Conservation (phyloP, 2,113 vertebrate genomes). For the Sclerurus mexicanus region DNA sequence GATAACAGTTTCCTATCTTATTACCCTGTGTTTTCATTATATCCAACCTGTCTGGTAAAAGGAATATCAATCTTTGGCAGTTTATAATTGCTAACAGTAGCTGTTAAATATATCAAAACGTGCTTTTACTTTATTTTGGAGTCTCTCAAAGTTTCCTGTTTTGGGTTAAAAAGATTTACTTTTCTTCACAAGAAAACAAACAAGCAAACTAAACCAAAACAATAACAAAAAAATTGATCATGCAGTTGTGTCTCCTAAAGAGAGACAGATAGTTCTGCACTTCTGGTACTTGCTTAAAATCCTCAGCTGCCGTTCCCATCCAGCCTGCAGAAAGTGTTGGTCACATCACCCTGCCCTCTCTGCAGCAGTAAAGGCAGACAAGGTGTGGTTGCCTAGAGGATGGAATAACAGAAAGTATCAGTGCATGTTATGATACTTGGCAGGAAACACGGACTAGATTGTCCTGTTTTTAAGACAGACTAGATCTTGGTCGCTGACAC, state of each 20-base stretch:
- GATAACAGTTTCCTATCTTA: conserved; percentile 47
- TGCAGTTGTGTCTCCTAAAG: neutral
- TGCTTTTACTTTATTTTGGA: conserved; percentile 1
- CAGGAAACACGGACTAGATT: neutral
- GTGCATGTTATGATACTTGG: neutral
- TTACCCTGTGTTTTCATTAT: conserved; percentile 46
- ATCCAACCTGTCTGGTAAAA: conserved; percentile 29
- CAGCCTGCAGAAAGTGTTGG: neutral
- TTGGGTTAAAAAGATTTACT: neutral
- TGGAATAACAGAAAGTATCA: conserved; percentile 18
- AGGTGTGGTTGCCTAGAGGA: neutral
- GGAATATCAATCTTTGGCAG: conserved; percentile 35
- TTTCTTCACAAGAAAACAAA: neutral
- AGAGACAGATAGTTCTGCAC: neutral
- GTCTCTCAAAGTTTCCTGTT: neutral
- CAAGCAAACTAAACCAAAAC: neutral
- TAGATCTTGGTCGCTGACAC: neutral
- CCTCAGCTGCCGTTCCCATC: neutral
- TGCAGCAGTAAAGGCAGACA: neutral
- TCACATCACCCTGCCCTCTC: neutral
- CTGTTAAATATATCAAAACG: conserved; percentile 12
- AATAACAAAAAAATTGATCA: neutral
- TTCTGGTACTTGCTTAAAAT: neutral
- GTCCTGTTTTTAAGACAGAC: neutral
- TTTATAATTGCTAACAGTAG: conserved; percentile 5